Evolutionary conservation across 2,113 vertebrate genomes (phyloP).

Genomic region (Myotis davidii): DNA sequence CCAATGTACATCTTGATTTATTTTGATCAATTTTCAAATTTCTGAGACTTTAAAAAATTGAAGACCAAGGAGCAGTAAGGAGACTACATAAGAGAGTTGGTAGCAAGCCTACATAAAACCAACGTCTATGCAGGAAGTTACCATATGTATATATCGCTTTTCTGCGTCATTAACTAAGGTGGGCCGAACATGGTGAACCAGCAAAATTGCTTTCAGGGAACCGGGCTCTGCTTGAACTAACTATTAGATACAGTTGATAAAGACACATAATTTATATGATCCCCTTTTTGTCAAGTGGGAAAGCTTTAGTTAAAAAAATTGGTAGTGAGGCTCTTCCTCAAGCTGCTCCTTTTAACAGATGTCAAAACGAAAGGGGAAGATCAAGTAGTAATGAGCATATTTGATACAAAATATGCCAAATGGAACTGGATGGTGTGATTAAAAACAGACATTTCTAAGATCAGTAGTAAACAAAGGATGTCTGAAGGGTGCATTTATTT

Average conservation of each 20-base stretch:
- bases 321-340: neutral
- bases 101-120: neutral
- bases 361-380: slow-evolving; percentile 63
- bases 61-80: neutral
- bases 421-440: slow-evolving; percentile 14
- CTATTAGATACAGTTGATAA: neutral
- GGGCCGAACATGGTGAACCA: neutral
- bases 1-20: neutral
- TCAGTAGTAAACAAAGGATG: slow-evolving; percentile 68
- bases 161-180: neutral
- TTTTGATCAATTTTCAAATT: slow-evolving; percentile 30
- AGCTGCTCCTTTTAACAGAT: slow-evolving; percentile 58
- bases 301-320: slow-evolving; percentile 34
- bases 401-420: slow-evolving; percentile 59
- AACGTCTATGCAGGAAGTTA: neutral
- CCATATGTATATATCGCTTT: neutral
- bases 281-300: neutral
- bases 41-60: slow-evolving; percentile 9
- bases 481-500: slow-evolving; percentile 50
- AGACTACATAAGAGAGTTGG: neutral
- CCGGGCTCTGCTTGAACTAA: neutral
- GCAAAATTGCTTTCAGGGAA: neutral
- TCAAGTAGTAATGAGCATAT: slow-evolving; percentile 56
- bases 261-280: neutral
- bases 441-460: slow-evolving; percentile 63